Percentiles rank a stretch among this genome's conserved stretches.
phyloP scores from a whole-genome alignment of 2,888 invertebrate species.

The Carpatolechia fugitivella region DNA sequence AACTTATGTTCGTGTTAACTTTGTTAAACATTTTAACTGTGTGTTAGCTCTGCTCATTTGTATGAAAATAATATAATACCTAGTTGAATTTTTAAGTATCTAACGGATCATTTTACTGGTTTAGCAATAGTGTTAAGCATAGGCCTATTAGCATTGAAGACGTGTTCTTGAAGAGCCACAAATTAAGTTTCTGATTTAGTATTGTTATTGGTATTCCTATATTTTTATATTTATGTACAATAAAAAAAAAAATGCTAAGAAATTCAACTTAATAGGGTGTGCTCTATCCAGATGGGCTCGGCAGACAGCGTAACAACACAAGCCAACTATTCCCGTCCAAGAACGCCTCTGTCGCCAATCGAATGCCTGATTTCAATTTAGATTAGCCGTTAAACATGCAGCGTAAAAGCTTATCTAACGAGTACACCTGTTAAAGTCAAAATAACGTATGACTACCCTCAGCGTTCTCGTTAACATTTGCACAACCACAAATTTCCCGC shows the following conservation, averaged over 20 bases:
- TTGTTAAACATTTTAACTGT: slow-evolving; percentile 1
- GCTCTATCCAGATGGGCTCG: slow-evolving; percentile 15
- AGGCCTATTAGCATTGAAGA: too few species aligned
- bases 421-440: slow-evolving; percentile 75
- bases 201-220: too few species aligned
- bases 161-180: too few species aligned
- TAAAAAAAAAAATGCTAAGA: neutral
- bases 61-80: neutral
- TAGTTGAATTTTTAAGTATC: too few species aligned
- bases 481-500: slow-evolving; percentile 37
- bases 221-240: too few species aligned
- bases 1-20: neutral
- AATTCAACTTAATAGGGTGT: slow-evolving; percentile 18
- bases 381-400: slow-evolving; percentile 73
- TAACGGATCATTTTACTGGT: too few species aligned
- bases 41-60: neutral
- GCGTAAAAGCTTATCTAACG: slow-evolving; percentile 72
- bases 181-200: too few species aligned
- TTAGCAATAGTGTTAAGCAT: too few species aligned
- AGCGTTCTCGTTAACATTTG: slow-evolving; percentile 40
- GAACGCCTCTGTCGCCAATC: slow-evolving; percentile 69
- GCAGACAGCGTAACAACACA: slow-evolving; percentile 1
- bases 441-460: slow-evolving; percentile 66
- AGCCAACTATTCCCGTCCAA: slow-evolving; percentile 45
- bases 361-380: slow-evolving; percentile 77